phyloP scores from a whole-genome alignment of 2,113 vertebrate genomes.

The Vidua macroura region DNA sequence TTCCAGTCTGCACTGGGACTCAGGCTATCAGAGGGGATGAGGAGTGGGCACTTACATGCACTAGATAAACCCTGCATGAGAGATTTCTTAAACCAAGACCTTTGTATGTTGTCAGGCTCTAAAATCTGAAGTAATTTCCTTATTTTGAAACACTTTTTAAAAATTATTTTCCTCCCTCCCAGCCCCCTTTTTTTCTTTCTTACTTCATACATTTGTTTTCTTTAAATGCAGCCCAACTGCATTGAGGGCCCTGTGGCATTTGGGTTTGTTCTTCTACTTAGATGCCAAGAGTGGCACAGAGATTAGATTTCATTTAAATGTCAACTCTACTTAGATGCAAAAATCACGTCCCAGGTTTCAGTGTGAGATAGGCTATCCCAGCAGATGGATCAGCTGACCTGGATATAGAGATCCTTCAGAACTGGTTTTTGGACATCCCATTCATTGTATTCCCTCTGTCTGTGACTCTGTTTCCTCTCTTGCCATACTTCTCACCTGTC shows the following conservation, averaged over 20 bases:
- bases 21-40: not conserved
- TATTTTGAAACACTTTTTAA: not conserved
- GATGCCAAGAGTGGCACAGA: not conserved
- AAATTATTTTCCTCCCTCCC: rapidly evolving
- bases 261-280: not conserved
- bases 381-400: not conserved
- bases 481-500: not conserved
- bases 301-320: not conserved
- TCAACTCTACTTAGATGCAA: not conserved
- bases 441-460: not conserved
- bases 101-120: not conserved
- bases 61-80: not conserved
- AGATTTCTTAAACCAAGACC: not conserved
- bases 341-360: not conserved
- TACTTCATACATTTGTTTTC: not conserved
- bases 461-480: not conserved
- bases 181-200: rapidly evolving
- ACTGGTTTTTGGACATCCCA: not conserved
- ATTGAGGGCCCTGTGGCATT: not conserved
- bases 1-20: not conserved
- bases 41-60: not conserved
- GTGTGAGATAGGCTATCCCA: not conserved
- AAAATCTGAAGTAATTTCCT: not conserved
- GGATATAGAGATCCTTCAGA: not conserved
- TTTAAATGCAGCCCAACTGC: not conserved